Evolutionary conservation across 2,113 vertebrate genomes (phyloP).

Genomic region (Rhinolophus sinicus): DNA sequence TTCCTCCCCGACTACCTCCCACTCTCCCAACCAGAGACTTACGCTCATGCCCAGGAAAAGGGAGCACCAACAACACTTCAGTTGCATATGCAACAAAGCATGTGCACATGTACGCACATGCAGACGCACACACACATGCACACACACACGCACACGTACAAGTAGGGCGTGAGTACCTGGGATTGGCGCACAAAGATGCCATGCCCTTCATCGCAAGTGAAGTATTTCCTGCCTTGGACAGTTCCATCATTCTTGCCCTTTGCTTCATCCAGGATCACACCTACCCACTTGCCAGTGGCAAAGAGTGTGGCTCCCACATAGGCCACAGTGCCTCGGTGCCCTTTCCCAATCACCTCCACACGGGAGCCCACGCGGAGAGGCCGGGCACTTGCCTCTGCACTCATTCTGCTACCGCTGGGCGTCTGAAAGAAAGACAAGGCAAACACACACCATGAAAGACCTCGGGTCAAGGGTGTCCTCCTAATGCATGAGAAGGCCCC

Average conservation of each 20-base stretch:
- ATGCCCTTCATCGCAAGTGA: constrained; percentile 94
- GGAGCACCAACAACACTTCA: neutral
- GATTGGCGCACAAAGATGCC: constrained; percentile 99
- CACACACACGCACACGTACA: neutral
- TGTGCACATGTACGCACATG: too few relatives aligned
- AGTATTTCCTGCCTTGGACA: constrained; percentile 96
- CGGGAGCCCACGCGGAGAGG: constrained; percentile 94
- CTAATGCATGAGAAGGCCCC: neutral
- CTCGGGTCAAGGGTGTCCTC: neutral
- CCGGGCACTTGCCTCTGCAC: constrained; percentile 88
- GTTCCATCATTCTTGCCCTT: constrained; percentile 98
- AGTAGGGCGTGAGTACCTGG: constrained; percentile 87
- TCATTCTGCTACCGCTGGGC: constrained; percentile 94
- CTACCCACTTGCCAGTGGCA: constrained; percentile 98
- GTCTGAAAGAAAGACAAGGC: constrained; percentile 83
- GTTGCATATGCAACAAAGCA: neutral
- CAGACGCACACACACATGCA: neutral
- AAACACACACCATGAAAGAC: neutral
- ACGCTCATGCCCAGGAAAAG: constrained; percentile 37
- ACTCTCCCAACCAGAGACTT: constrained; percentile 14
- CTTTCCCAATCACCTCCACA: constrained; percentile 98
- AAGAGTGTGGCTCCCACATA: constrained; percentile 97
- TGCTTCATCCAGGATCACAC: constrained; percentile 96
- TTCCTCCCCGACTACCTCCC: neutral
- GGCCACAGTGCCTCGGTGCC: constrained; percentile 95